Base-by-base conservation (phyloP, 2,113 vertebrate genomes). In the Taurulus bubalis region DNA sequence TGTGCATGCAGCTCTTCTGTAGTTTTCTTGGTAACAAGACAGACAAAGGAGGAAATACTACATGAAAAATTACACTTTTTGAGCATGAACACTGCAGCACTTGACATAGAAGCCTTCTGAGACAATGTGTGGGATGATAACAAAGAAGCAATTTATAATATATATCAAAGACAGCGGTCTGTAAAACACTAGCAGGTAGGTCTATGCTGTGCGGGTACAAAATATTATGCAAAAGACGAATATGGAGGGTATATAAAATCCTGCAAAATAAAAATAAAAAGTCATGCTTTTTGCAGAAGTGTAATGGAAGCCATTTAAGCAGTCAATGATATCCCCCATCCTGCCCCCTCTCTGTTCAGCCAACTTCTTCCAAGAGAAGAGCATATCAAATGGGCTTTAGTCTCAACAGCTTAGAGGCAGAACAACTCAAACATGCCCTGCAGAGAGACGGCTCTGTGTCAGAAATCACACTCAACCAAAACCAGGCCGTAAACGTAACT, bases 241-340 rank as follows among this genome's bases (percentile, higher is more conserved):
- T 88, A 91, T 92, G 91, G 77, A 85, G 71, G 80, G 77, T 64
- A 83, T 80, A 88, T 80, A 90, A 88, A 93, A 92, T 81, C 90
- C 88, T 89, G 75, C 73, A 63, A 83, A 91, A 88, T 78, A 85
- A 91, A 69, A 80, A 70, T 3, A 64, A 78, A 83, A 84, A 91
- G 82, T 86, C 94, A 95, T 94, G 93, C 94, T 89, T 91, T 89
- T 90, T 90, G 91, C 83, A 71, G 40, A 85, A 92, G 82, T 89
- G 89, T 90, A 90, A 94, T 93, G 91, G 87, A 93, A 94, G 90
- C 94, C 91, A 93, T 92, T 93, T 91, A 94, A 92, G 93, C 94
- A 94, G 94, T 94, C 94, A 92, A 95, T 94, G 94, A 93, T 90
- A 90, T 87, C 90, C 91, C 89, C 92, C 88, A 78, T 86, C 83